These are phyloP conservation scores for Nannospalax galili DNA, from an alignment of 2,113 vertebrate species.

Conservation along the genomic window DNA sequence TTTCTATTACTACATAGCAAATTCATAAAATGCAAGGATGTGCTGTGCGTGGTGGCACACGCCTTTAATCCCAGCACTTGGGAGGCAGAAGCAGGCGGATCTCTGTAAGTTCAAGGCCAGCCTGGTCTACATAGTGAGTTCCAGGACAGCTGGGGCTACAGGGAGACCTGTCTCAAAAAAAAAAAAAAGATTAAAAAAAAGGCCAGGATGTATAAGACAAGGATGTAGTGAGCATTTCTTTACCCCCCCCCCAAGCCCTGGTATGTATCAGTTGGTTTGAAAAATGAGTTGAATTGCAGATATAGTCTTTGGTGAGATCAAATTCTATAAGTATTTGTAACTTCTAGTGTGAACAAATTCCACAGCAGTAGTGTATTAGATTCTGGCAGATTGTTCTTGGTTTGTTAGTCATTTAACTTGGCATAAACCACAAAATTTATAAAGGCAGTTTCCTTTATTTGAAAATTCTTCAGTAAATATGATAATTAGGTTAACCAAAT, in stretches of 20 bases:
- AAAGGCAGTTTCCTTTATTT: conserved; percentile 27
- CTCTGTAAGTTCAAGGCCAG: too few species aligned
- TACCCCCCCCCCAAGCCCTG: not conserved
- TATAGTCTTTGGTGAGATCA: not conserved
- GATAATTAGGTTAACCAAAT: conserved; percentile 42
- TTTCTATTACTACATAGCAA: not conserved
- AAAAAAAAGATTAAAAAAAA: too few species aligned
- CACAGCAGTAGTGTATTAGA: not conserved
- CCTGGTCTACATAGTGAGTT: too few species aligned
- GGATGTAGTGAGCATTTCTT: not conserved
- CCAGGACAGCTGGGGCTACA: too few species aligned
- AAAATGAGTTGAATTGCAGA: not conserved
- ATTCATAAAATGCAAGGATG: not conserved
- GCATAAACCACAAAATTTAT: conserved; percentile 7
- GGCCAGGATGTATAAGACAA: too few species aligned
- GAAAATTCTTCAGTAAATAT: conserved; percentile 36
- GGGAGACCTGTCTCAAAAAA: too few species aligned
- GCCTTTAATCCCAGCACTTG: too few species aligned
- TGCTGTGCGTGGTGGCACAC: too few species aligned
- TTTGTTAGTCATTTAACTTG: not conserved
- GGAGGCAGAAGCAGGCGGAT: too few species aligned
- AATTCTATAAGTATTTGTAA: too few species aligned
- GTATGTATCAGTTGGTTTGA: not conserved
- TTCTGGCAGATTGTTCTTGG: too few species aligned
- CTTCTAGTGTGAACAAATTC: not conserved